Conservation (phyloP, 2,797 vertebrate genomes). For the Betta splendens region DNA sequence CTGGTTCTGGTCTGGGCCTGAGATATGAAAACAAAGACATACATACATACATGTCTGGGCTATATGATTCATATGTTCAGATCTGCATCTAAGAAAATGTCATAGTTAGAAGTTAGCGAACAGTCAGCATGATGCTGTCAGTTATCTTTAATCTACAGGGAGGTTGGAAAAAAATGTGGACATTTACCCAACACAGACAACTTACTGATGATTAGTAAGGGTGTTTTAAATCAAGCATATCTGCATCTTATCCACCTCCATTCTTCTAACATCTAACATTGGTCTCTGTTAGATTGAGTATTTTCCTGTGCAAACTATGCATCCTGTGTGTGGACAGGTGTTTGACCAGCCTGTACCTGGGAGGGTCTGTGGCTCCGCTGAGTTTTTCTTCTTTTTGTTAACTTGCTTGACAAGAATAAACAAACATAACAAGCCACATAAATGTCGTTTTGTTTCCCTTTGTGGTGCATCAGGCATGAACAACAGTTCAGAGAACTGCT, state of each 20-base stretch:
- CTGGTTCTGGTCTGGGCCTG: constrained; percentile 84
- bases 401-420: not conserved
- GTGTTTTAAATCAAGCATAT: no score
- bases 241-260: not conserved
- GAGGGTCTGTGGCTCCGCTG: not conserved
- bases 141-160: not conserved
- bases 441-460: not conserved
- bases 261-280: not conserved
- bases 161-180: not conserved
- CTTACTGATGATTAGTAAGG: not conserved
- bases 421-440: not conserved
- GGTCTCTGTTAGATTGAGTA: not conserved
- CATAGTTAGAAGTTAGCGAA: not conserved
- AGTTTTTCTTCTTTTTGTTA: not conserved
- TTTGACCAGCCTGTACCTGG: no score
- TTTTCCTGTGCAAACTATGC: not conserved
- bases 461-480: not conserved
- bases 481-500: not conserved
- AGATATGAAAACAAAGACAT: constrained; percentile 1
- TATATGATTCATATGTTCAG: not conserved
- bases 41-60: not conserved
- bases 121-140: not conserved
- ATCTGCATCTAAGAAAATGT: not conserved
- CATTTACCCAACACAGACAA: not conserved
- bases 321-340: not conserved